These are phyloP conservation scores for Euura saliciscinereae DNA, from an alignment of 1,140 invertebrate species.

Conservation along the genomic window DNA sequence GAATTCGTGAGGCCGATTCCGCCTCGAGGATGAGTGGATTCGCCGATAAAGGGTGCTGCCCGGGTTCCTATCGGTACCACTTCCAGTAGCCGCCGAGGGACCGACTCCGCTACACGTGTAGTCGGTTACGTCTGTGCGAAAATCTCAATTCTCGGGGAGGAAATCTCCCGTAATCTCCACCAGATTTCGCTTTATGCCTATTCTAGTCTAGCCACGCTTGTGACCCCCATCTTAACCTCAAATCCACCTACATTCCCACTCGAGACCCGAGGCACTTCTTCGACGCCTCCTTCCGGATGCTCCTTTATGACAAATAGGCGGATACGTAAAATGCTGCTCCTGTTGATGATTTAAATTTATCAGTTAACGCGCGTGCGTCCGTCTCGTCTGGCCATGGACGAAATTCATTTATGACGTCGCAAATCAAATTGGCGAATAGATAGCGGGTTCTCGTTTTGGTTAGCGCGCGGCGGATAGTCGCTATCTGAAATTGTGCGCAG, in stretches of 20 bases:
- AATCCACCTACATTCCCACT: neutral
- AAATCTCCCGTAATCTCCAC: neutral
- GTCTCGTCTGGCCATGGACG: neutral
- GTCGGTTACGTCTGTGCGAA: too few relatives aligned
- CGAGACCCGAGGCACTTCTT: neutral
- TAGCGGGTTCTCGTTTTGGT: too few relatives aligned
- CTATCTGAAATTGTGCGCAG: neutral
- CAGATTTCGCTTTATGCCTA: constrained; percentile 12
- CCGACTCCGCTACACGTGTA: too few relatives aligned
- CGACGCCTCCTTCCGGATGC: neutral
- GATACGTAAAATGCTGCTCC: too few relatives aligned
- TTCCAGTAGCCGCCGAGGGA: too few relatives aligned
- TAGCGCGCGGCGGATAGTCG: neutral
- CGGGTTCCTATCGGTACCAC: neutral
- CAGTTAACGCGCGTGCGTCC: neutral
- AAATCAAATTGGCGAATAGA: neutral
- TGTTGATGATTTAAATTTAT: too few relatives aligned
- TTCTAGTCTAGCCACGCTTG: neutral
- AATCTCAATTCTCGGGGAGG: too few relatives aligned
- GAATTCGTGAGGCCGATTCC: constrained; percentile 45
- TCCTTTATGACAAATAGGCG: too few relatives aligned
- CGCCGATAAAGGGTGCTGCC: constrained; percentile 44
- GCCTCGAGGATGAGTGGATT: constrained; percentile 48
- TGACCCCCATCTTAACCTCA: neutral
- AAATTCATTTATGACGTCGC: neutral